Conservation (phyloP, 35 echinoderm and acorn worm genomes). For the Diadema setosum region DNA sequence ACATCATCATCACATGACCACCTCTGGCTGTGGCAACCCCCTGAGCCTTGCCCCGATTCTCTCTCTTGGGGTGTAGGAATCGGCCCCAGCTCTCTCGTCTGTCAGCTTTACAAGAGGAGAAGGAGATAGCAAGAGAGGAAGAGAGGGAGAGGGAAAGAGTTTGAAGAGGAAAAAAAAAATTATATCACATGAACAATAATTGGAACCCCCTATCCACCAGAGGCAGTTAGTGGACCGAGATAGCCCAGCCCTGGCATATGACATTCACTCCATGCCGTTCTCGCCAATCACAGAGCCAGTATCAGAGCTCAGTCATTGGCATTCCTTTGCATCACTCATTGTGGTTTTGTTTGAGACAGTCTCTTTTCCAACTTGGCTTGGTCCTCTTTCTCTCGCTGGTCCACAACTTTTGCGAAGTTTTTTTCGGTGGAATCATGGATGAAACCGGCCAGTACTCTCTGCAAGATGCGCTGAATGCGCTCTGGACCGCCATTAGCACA, state of each 20-base stretch:
- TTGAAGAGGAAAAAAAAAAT: neutral
- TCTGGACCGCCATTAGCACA: neutral
- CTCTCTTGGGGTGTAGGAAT: neutral
- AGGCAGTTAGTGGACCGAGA: neutral
- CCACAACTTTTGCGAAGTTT: no score
- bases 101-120: neutral
- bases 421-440: no score
- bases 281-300: neutral
- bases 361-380: neutral
- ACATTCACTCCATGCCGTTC: neutral
- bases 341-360: neutral
- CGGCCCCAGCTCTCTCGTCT: neutral
- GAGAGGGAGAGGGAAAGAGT: neutral
- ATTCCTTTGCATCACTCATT: neutral
- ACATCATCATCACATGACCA: constrained; percentile 5
- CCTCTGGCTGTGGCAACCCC: neutral
- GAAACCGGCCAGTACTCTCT: neutral
- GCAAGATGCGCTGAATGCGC: constrained; percentile 4
- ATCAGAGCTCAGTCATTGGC: neutral
- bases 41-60: neutral
- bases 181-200: neutral
- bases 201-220: neutral
- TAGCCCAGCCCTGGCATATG: neutral
- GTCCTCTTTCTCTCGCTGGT: neutral
- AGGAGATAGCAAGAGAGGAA: neutral